phyloP scores from a whole-genome alignment of 2,113 vertebrate species.

The Ciconia maguari region DNA sequence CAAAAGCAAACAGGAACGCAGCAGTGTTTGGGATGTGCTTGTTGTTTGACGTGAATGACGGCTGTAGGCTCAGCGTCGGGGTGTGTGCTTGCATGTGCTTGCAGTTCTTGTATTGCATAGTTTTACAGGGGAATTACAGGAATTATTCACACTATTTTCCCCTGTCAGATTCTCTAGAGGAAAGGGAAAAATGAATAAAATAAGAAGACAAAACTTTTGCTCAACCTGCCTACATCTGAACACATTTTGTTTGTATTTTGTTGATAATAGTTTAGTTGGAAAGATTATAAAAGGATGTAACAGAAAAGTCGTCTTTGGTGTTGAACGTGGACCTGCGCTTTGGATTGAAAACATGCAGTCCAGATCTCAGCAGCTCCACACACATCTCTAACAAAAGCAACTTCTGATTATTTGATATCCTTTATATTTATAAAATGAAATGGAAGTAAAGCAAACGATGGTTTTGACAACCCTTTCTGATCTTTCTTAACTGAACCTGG shows the following conservation, averaged over 20 bases:
- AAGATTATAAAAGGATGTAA: not conserved
- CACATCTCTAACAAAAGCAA: not conserved
- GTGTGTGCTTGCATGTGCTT: rapidly evolving
- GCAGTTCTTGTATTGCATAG: not conserved
- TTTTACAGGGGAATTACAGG: not conserved
- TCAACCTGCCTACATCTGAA: not conserved
- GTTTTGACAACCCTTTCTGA: not conserved
- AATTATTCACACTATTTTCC: not conserved
- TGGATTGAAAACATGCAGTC: not conserved
- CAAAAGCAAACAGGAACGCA: not conserved
- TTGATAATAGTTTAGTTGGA: not conserved
- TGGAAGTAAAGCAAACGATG: not conserved
- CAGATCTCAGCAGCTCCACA: not conserved
- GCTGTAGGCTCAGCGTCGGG: not conserved
- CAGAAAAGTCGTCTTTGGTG: not conserved
- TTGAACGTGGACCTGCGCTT: not conserved
- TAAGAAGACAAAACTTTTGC: not conserved
- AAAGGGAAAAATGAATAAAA: not conserved
- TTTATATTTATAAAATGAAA: not conserved
- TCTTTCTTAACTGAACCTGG: not conserved
- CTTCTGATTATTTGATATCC: not conserved
- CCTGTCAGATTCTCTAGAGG: not conserved
- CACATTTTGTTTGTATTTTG: not conserved
- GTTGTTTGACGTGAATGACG: not conserved
- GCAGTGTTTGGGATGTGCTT: not conserved